These are phyloP conservation scores for Drosophila baimaii DNA, from an alignment of 1,140 invertebrate genomes.

Conservation along the genomic window DNA sequence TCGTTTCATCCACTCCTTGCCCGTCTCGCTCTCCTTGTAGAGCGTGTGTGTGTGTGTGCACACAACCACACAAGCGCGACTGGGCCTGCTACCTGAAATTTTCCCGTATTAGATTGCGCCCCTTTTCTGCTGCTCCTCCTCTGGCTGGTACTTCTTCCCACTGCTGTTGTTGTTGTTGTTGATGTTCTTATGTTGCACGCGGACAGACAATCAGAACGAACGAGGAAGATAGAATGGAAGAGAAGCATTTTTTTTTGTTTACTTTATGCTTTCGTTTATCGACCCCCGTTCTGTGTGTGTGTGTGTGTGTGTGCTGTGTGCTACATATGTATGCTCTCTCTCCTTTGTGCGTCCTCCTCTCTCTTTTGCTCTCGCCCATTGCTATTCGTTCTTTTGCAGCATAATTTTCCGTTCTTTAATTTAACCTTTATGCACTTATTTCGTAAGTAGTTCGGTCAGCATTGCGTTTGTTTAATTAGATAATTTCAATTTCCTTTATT, in stretches of 20 bases:
- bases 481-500: no score
- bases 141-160: slow-evolving; percentile 18
- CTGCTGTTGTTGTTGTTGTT: slow-evolving; percentile 41
- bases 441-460: no score
- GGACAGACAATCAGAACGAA: slow-evolving; percentile 55
- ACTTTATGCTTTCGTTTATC: slow-evolving; percentile 83
- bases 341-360: slow-evolving; percentile 31
- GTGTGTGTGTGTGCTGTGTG: slow-evolving; percentile 65
- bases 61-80: slow-evolving; percentile 30
- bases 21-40: slow-evolving; percentile 15
- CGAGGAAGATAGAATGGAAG: slow-evolving; percentile 30
- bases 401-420: slow-evolving; percentile 6
- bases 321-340: slow-evolving; percentile 55
- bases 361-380: slow-evolving; percentile 39
- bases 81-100: slow-evolving; percentile 72
- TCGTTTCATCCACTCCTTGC: slow-evolving; percentile 5
- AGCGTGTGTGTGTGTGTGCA: slow-evolving; percentile 6
- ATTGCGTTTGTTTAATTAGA: no score
- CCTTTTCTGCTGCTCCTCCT: slow-evolving; percentile 29
- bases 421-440: slow-evolving; percentile 16
- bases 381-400: slow-evolving; percentile 16
- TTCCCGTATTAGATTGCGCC: slow-evolving; percentile 77
- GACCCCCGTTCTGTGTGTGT: slow-evolving; percentile 76
- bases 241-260: slow-evolving; percentile 74
- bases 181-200: slow-evolving; percentile 70